Base-by-base conservation (phyloP, 2,113 vertebrate species). In the Chloropsis cyanopogon region DNA sequence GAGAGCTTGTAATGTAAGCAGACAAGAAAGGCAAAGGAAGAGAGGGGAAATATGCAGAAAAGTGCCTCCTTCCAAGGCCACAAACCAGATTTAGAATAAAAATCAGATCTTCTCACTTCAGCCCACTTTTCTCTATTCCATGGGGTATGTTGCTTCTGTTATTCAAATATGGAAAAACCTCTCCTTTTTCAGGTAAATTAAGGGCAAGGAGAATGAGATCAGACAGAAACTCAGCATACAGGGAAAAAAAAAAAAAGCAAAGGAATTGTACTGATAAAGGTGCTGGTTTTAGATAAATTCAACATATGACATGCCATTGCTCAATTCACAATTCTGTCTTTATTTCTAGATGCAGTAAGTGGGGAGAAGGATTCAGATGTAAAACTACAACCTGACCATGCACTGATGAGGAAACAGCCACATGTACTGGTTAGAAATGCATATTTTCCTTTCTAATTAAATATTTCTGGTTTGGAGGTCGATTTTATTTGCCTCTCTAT, bases 371-470 rank as follows among this genome's bases (percentile, higher is more conserved):
- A 82, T 88, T 84, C 59, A 88, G 82, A 88, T 54, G 79, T 88
- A 81, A 88, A 79, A 41, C 82, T 49, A 9, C 54, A 77, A 66
- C 81, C 5, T 70, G 60, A 66, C 79, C 59, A 60, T 53, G 53
- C 83, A 52, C 41, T 77, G 71, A 94, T 57, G 76, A 70, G 82
- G 96, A 31, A 80, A 21, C 59, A 94, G 59, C 78, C 86, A 31
- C 91, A 33, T 35, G 59, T 65, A 69, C 94, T 50, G 89, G 96
- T 98, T 87, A 97, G 97, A 96, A 93, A 83, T 75, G n/a, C 57
- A 2, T 42, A 3, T 70, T 71, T 70, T 65, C 8, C 21, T 57
- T 42, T 25, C 12, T 1, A 64, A 83, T 26, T 4, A 22, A 73
- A 6, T 53, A 28, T 54, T 76, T 60, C 10, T 59, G 16, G 0